Percentiles rank a stretch among this genome's conserved stretches.
Conservation (phyloP, 2,888 invertebrate species). For the Nipponacmea schrenckii region DNA sequence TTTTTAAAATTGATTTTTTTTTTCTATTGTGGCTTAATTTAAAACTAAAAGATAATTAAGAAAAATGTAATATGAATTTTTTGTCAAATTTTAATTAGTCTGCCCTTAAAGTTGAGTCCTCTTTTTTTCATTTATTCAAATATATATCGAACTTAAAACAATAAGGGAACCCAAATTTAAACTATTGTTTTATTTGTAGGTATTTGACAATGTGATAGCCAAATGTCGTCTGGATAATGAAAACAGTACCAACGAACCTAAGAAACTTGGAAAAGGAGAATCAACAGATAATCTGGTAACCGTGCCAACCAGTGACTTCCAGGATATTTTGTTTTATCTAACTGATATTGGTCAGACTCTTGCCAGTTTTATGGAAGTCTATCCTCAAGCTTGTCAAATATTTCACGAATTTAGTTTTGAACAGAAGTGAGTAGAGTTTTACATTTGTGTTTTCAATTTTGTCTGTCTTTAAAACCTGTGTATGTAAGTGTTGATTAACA, state of each 20-base stretch:
- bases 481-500: background rate
- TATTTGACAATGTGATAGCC: constrained; percentile 61
- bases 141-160: no score
- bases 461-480: background rate
- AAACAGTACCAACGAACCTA: constrained; percentile 40
- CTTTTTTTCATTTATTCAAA: no score
- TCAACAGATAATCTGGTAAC: constrained; percentile 37
- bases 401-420: constrained; percentile 72
- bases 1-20: no score
- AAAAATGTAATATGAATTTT: no score
- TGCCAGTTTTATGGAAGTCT: constrained; percentile 77
- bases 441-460: constrained; percentile 59
- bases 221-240: constrained; percentile 53
- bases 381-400: constrained; percentile 72
- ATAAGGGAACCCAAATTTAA: no score
- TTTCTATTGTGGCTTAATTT: no score
- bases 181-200: constrained; percentile 56
- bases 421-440: constrained; percentile 42
- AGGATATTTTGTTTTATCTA: constrained; percentile 77
- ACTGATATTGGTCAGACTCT: constrained; percentile 79
- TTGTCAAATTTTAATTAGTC: no score
- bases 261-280: constrained; percentile 42
- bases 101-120: no score
- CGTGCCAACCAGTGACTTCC: constrained; percentile 67
- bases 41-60: no score